Evolutionary conservation across 2,797 vertebrate species (phyloP).

Genomic region (Tragopan temminckii): DNA sequence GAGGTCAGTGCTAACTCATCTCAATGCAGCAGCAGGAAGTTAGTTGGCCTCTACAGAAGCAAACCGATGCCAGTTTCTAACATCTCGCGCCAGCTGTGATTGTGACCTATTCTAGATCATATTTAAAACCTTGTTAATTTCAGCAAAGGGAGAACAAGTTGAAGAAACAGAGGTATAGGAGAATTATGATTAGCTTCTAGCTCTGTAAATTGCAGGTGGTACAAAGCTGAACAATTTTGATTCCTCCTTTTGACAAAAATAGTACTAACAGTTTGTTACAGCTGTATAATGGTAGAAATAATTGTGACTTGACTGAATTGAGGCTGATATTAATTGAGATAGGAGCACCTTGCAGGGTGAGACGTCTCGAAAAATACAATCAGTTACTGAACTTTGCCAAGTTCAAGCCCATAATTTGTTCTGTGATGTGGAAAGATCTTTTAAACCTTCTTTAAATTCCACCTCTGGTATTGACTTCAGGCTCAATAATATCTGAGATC

Average conservation of each 20-base stretch:
- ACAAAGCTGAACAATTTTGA: not conserved
- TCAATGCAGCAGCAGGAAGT: not conserved
- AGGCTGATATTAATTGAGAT: constrained; percentile 46
- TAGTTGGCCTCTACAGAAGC: not conserved
- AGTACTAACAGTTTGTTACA: constrained; percentile 16
- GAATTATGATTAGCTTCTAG: not conserved
- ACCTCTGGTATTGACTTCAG: constrained; percentile 20
- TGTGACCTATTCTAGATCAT: not conserved
- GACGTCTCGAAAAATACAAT: constrained; percentile 43
- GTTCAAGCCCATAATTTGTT: constrained; percentile 30
- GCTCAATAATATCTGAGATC: constrained; percentile 18
- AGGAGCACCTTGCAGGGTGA: constrained; percentile 2
- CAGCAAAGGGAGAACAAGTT: not conserved
- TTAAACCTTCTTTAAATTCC: constrained; percentile 31
- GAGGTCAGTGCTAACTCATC: not conserved
- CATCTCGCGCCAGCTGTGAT: not conserved
- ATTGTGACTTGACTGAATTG: constrained; percentile 12
- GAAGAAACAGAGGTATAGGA: not conserved
- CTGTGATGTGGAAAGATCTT: constrained; percentile 26
- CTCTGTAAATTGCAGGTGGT: not conserved
- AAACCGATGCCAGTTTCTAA: not conserved
- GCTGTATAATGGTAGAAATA: not conserved
- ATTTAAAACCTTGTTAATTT: not conserved
- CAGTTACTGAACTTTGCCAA: not conserved
- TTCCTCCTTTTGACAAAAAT: not conserved